Percentiles rank a stretch among this genome's conserved stretches.
phyloP scores from a whole-genome alignment of 2,113 vertebrate species.

The Eulacestoma nigropectus region DNA sequence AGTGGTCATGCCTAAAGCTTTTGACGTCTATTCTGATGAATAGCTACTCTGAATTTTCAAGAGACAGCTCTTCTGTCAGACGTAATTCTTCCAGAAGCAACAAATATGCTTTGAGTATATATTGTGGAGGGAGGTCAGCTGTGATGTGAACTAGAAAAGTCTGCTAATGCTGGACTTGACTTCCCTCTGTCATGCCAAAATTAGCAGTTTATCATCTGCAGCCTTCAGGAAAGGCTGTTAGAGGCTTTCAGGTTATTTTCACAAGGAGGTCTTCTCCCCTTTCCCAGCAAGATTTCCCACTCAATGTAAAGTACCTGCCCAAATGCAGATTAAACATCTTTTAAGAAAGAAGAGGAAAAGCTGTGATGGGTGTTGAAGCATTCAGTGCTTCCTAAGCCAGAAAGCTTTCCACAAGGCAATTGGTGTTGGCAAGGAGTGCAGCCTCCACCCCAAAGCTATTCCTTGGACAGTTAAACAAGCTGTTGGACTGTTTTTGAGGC shows the following conservation, averaged over 20 bases:
- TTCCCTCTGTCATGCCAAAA: conserved; percentile 19
- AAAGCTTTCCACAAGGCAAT: conserved; percentile 44
- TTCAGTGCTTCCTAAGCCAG: conserved; percentile 11
- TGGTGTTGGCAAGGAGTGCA: conserved; percentile 29
- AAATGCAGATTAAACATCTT: neutral
- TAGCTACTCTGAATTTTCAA: conserved; percentile 28
- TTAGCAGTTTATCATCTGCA: neutral
- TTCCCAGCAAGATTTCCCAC: neutral
- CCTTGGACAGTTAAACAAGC: conserved; percentile 27
- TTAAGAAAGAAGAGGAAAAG: neutral
- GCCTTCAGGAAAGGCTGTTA: neutral
- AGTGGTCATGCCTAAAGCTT: conserved; percentile 16
- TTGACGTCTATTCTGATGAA: conserved; percentile 34
- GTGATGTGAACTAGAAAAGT: conserved; percentile 16
- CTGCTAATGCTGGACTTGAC: neutral
- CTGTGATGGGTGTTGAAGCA: neutral
- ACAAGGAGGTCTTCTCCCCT: neutral
- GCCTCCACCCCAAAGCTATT: conserved; percentile 36
- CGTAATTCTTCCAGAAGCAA: conserved; percentile 45
- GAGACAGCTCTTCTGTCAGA: conserved; percentile 30
- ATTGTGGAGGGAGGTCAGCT: conserved; percentile 23
- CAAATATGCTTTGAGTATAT: conserved; percentile 31
- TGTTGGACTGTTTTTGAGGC: conserved; percentile 18
- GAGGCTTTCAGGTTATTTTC: neutral
- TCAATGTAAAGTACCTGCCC: neutral